Base-by-base conservation (phyloP, 2,888 invertebrate genomes). In the Cryptocheilus praepositus region DNA sequence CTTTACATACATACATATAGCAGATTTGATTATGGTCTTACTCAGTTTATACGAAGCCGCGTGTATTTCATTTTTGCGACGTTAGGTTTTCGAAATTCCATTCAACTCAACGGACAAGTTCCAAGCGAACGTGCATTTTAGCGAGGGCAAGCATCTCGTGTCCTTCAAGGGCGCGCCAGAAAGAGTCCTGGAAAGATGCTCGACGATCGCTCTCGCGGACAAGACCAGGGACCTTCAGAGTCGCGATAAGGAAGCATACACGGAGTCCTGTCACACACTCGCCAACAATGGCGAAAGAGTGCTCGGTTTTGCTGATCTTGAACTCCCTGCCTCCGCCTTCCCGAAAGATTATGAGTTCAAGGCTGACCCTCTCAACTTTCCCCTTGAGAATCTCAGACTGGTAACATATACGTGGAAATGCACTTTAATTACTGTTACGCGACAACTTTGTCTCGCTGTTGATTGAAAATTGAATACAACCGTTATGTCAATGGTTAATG, bases 91-190 rank as follows among this genome's bases (percentile, higher is more conserved):
- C 88, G 97, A 98, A 90, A 92, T 98, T 86, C 97, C 98, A 60
- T 98, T 98, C 92, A 98, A 98, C 90, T 97, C 97, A 0, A 96
- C 96, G 80, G 97, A 97, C 90, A 98, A 98, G 89, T 97, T 96
- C 89, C 96, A 98, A 85, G 36, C 36, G 36, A 36, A 36, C 8
- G 36, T 36, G 36, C 36, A 98, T 86, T 92, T 96, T 58, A 95
- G 94, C 87, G 97, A 97, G 87, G 95, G 95, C 21, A 93, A 97
- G 69, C 95, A 96, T 85, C 89, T 98, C 84, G 92, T 95, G 85
- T 98, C 94, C 58, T 98, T 98, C 98, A 98, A 99, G 94, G 98
- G 98, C 64, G 98, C 98, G 68, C 97, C 99, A 3, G 99, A 99
- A 90, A 92, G 98, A 84, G 97, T 99, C 82, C 90, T 99, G 83